Evolutionary conservation across 1,140 invertebrate species (phyloP).

Genomic region (Andrena cerasifolii): DNA sequence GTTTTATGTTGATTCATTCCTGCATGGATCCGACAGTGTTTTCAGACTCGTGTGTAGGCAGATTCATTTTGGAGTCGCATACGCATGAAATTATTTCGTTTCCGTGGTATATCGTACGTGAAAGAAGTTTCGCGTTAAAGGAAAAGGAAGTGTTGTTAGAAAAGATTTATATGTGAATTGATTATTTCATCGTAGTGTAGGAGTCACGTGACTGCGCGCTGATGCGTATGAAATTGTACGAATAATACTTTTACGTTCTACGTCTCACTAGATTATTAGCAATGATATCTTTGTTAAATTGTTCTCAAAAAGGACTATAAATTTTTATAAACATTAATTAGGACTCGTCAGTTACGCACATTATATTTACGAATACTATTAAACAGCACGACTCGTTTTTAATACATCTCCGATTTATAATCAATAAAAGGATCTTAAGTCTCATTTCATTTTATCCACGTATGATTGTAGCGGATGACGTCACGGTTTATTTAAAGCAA

Average conservation of each 20-base stretch:
- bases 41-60: neutral
- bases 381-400: neutral
- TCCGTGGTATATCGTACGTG: neutral
- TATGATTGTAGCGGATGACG: slow-evolving; percentile 52
- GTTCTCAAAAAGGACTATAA: neutral
- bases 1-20: neutral
- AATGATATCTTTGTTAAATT: neutral
- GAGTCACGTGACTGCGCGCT: neutral
- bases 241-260: no score
- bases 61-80: neutral
- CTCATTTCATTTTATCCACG: slow-evolving; percentile 42
- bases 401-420: slow-evolving; percentile 2
- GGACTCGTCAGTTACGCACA: neutral
- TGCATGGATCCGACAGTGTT: neutral
- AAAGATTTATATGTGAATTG: neutral
- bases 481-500: slow-evolving; percentile 60
- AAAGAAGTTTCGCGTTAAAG: neutral
- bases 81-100: neutral
- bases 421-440: slow-evolving; percentile 37
- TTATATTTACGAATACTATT: neutral
- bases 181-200: neutral
- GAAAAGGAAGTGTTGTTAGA: neutral
- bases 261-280: neutral
- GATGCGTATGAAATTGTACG: neutral
- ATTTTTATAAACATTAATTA: neutral